Evolutionary conservation across 1,140 invertebrate species (phyloP).

Genomic region (Drosophila mojavensis): DNA sequence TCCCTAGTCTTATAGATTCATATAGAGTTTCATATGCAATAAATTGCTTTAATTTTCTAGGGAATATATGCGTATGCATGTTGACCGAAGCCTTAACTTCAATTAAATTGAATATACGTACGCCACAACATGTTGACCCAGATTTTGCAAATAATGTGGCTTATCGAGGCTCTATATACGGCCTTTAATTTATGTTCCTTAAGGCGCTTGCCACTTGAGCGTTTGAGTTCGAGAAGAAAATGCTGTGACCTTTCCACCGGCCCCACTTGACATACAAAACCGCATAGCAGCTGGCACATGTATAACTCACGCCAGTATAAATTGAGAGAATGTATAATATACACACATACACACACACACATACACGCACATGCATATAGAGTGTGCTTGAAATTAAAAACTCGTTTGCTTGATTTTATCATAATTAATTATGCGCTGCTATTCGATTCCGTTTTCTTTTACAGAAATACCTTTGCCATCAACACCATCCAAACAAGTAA

Average conservation of each 20-base stretch:
- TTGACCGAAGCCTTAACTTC: neutral
- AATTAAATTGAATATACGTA: conserved; percentile 6
- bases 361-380: neutral
- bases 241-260: conserved; percentile 49
- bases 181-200: conserved; percentile 24
- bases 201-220: conserved; percentile 40
- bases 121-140: conserved; percentile 29
- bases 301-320: neutral
- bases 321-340: neutral
- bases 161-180: conserved; percentile 28
- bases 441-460: conserved; percentile 70
- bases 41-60: too few species aligned
- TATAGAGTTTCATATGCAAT: too few species aligned
- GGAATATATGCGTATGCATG: too few species aligned
- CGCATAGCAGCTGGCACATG: conserved; percentile 16
- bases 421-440: conserved; percentile 75
- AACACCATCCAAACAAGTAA: conserved; percentile 84
- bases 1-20: too few species aligned
- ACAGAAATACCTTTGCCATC: conserved; percentile 84
- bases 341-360: neutral
- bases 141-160: conserved; percentile 24
- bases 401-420: conserved; percentile 63
- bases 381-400: conserved; percentile 63
- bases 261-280: conserved; percentile 67
- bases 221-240: conserved; percentile 1